Percentiles rank a stretch among this genome's conserved stretches.
Conservation (phyloP, 2,113 vertebrate species). For the Suncus etruscus region DNA sequence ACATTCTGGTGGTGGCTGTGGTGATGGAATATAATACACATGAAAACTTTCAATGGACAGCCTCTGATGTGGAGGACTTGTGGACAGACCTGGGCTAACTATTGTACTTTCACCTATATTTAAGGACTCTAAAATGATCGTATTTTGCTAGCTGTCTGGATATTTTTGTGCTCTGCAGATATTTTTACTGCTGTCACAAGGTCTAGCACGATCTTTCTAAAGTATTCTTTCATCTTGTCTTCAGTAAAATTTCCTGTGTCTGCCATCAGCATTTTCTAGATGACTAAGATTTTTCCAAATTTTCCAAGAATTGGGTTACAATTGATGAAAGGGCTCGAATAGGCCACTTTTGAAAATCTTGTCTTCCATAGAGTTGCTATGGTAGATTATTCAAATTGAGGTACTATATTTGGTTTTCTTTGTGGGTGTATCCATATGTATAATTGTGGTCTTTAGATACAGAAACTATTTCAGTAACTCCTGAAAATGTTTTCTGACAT, state of each 20-base stretch:
- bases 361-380: not conserved
- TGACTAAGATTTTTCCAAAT: not conserved
- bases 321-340: not conserved
- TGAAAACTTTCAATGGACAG: not conserved
- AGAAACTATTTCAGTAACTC: not conserved
- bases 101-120: not conserved
- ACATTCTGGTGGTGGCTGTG: too few relatives aligned
- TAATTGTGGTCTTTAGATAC: not conserved
- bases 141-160: not conserved
- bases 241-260: not conserved
- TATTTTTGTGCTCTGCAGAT: not conserved
- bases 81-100: not conserved
- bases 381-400: not conserved
- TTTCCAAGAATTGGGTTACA: not conserved
- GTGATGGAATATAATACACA: too few relatives aligned
- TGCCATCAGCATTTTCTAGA: not conserved
- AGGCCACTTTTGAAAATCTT: not conserved
- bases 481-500: slow-evolving; percentile 5
- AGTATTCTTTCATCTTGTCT: not conserved
- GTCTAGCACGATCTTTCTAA: not conserved
- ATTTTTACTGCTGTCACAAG: not conserved
- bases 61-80: slow-evolving; percentile 6
- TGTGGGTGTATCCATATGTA: not conserved
- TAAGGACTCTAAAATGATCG: not conserved
- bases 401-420: too few relatives aligned